These are phyloP conservation scores for Axea sp. DNA, from an alignment of 2,888 invertebrate species.

Conservation along the genomic window DNA sequence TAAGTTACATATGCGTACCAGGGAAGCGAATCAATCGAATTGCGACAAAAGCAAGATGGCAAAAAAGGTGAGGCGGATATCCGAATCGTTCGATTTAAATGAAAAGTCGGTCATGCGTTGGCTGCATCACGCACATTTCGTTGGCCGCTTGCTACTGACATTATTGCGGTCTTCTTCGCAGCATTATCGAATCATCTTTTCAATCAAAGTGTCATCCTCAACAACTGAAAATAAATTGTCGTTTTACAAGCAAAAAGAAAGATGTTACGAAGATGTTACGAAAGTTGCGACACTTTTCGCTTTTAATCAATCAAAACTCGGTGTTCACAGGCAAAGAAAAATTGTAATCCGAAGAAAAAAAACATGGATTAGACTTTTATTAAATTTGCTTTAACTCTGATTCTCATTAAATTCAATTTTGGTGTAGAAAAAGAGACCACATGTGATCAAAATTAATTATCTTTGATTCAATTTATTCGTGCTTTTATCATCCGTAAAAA, in stretches of 20 bases:
- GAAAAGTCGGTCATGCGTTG: slow-evolving; percentile 67
- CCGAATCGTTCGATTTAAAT: slow-evolving; percentile 63
- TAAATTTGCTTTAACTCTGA: no score
- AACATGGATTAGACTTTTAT: no score
- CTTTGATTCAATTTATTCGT: no score
- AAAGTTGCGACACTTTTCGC: not conserved
- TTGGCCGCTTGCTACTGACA: slow-evolving; percentile 32
- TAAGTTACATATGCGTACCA: no score
- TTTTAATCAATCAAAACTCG: not conserved
- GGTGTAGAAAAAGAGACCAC: no score
- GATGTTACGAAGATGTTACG: not conserved
- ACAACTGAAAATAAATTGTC: slow-evolving; percentile 36
- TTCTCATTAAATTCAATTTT: no score
- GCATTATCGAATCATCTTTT: slow-evolving; percentile 49
- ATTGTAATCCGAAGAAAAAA: no score
- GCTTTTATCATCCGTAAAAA: no score
- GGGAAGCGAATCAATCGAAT: slow-evolving; percentile 32
- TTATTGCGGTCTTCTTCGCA: slow-evolving; percentile 28
- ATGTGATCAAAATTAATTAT: no score
- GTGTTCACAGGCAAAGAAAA: no score
- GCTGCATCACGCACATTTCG: slow-evolving; percentile 62
- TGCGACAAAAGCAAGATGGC: slow-evolving; percentile 28
- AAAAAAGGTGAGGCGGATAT: slow-evolving; percentile 63
- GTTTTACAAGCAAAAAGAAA: not conserved
- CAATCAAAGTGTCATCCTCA: slow-evolving; percentile 55